A percentile compares a stretch with the other conserved stretches of the same genome.
Conservation (phyloP, 2,888 invertebrate genomes). For the Atrina japonica region DNA sequence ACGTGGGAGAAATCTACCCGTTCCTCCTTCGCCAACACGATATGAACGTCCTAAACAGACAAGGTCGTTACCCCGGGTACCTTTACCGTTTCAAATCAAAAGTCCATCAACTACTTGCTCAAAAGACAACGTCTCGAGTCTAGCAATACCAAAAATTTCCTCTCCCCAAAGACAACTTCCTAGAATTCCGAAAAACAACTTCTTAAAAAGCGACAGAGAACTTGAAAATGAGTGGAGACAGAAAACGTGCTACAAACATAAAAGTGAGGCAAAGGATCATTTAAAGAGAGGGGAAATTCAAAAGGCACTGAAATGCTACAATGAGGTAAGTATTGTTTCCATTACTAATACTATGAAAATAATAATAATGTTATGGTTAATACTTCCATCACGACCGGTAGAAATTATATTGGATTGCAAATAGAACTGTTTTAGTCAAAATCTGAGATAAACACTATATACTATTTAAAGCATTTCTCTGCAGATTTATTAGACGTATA, state of each 20-base stretch:
- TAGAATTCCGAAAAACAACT: slow-evolving; percentile 24
- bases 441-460: too few species aligned
- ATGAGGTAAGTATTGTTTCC: slow-evolving; percentile 55
- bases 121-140: slow-evolving; percentile 23
- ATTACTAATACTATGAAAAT: too few species aligned
- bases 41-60: slow-evolving; percentile 37
- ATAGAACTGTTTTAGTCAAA: too few species aligned
- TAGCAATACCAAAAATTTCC: slow-evolving; percentile 30
- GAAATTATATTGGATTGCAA: too few species aligned
- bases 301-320: slow-evolving; percentile 57
- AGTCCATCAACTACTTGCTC: slow-evolving; percentile 5
- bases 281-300: slow-evolving; percentile 55
- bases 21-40: slow-evolving; percentile 11
- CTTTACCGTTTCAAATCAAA: slow-evolving; percentile 11
- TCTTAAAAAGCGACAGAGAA: slow-evolving; percentile 45
- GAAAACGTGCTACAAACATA: slow-evolving; percentile 53
- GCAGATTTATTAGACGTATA: too few species aligned
- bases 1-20: slow-evolving; percentile 20
- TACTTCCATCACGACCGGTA: neutral
- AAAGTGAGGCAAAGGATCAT: slow-evolving; percentile 50
- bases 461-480: too few species aligned
- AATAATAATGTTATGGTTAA: too few species aligned
- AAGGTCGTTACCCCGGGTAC: slow-evolving; percentile 54
- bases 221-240: slow-evolving; percentile 54
- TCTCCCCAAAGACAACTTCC: slow-evolving; percentile 30